These are phyloP conservation scores for Drosophila putrida DNA, from an alignment of 2,888 invertebrate species.

Conservation along the genomic window DNA sequence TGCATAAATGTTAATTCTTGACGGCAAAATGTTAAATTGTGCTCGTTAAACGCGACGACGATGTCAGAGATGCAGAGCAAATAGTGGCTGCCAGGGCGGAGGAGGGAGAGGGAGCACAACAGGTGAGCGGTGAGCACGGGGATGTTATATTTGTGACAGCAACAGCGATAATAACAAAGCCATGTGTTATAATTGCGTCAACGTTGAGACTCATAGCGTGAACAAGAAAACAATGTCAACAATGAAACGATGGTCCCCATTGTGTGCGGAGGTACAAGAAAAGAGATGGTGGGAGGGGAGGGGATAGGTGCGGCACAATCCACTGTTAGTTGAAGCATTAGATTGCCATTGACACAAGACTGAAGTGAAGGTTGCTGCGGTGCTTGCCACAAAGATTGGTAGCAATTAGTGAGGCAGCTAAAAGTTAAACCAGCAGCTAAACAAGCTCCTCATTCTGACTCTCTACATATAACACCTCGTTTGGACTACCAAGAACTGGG, in stretches of 20 bases:
- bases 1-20: conserved; percentile 72
- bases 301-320: not conserved
- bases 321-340: conserved; percentile 30
- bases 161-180: conserved; percentile 17
- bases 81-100: conserved; percentile 11
- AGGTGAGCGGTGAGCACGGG: conserved; percentile 47
- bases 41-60: conserved; percentile 53
- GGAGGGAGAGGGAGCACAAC: conserved; percentile 1
- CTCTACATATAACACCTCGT: conserved; percentile 5
- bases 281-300: not conserved
- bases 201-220: conserved; percentile 54
- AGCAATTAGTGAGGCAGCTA: conserved; percentile 56
- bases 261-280: conserved; percentile 12
- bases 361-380: conserved; percentile 17
- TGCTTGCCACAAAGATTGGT: conserved; percentile 48
- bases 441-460: conserved; percentile 15
- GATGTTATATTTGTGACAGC: conserved; percentile 20
- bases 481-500: conserved; percentile 9
- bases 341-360: conserved; percentile 25
- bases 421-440: conserved; percentile 27
- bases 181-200: conserved; percentile 77
- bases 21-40: conserved; percentile 63
- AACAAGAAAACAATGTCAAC: conserved; percentile 72
- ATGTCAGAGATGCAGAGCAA: conserved; percentile 30
- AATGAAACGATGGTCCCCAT: conserved; percentile 62